Percentiles rank a stretch among this genome's conserved stretches.
These are phyloP conservation scores for Lysandra coridon DNA, from an alignment of 2,888 invertebrate genomes.

Conservation along the genomic window DNA sequence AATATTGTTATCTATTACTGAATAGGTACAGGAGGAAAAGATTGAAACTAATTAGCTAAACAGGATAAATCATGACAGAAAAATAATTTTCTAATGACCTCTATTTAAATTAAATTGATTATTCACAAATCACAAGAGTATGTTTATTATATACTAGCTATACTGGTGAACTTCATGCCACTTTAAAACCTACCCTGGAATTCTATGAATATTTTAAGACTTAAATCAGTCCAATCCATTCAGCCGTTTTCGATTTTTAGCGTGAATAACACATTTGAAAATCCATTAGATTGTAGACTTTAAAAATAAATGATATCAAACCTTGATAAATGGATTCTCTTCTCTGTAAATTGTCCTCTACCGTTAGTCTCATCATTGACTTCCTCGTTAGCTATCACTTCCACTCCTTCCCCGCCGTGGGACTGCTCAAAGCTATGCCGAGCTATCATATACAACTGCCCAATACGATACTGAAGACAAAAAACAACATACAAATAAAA, in stretches of 20 bases:
- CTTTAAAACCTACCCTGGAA: too few species aligned
- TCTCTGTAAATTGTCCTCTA: conserved; percentile 93
- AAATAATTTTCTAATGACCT: neutral
- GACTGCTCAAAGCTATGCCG: conserved; percentile 96
- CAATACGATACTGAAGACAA: conserved; percentile 89
- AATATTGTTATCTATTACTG: neutral
- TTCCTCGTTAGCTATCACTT: conserved; percentile 91
- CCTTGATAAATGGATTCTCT: conserved; percentile 94
- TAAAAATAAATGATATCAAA: conserved; percentile 49
- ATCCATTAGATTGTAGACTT: too few species aligned
- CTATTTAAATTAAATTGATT: too few species aligned
- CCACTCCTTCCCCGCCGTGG: conserved; percentile 93
- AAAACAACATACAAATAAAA: conserved; percentile 15
- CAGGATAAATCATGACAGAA: neutral
- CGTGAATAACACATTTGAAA: too few species aligned
- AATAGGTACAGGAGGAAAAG: neutral
- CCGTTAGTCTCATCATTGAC: conserved; percentile 90
- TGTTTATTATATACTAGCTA: neutral
- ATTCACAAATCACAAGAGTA: too few species aligned
- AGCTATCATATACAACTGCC: conserved; percentile 97
- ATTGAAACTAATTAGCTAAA: neutral
- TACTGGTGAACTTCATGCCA: too few species aligned
- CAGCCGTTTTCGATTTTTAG: too few species aligned
- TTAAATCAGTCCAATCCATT: too few species aligned
- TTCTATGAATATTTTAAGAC: too few species aligned